Evolutionary conservation across 2,113 vertebrate species (phyloP).

Genomic region (Pedionomus torquatus): DNA sequence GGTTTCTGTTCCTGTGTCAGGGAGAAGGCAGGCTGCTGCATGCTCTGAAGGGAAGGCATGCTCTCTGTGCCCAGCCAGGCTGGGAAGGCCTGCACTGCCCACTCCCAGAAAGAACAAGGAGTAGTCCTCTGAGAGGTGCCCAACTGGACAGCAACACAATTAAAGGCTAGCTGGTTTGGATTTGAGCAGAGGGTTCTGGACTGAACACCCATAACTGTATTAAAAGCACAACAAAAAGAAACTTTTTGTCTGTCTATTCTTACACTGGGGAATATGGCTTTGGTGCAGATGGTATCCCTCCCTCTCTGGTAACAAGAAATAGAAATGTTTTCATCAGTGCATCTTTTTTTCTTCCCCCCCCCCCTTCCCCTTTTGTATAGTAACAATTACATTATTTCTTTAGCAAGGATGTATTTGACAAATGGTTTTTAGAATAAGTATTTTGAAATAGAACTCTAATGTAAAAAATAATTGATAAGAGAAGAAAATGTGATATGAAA

Average conservation of each 20-base stretch:
- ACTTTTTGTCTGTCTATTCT: neutral
- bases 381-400: neutral
- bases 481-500: neutral
- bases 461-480: neutral
- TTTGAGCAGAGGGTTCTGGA: neutral
- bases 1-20: accelerated
- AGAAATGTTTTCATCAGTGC: neutral
- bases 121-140: neutral
- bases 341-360: neutral
- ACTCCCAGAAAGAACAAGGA: neutral
- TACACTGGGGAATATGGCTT: neutral
- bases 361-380: accelerated
- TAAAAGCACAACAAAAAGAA: neutral
- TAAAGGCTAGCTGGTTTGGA: neutral
- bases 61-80: too few relatives aligned
- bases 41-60: neutral
- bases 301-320: neutral
- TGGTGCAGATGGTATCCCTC: neutral
- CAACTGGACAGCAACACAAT: neutral
- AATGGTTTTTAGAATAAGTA: neutral
- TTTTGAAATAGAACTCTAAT: neutral
- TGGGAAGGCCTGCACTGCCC: neutral
- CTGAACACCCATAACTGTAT: neutral
- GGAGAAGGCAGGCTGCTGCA: neutral
- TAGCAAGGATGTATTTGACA: neutral